Conservation (phyloP, 2,113 vertebrate genomes). For the Pyxicephalus adspersus region DNA sequence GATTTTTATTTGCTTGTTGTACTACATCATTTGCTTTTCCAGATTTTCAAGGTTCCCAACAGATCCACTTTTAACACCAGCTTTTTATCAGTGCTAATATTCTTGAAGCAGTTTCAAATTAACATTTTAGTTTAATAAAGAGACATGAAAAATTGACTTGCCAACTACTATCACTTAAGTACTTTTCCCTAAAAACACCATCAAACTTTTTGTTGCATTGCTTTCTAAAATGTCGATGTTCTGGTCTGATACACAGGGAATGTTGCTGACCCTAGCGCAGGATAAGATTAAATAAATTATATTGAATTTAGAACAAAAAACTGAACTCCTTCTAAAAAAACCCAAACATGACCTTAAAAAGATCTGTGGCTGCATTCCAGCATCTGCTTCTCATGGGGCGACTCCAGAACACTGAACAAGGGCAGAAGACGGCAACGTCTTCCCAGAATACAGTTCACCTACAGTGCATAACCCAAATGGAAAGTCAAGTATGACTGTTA, state of each 20-base stretch:
- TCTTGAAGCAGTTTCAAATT: too few relatives aligned
- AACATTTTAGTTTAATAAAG: too few relatives aligned
- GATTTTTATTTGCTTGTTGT: too few relatives aligned
- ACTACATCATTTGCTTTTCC: too few relatives aligned
- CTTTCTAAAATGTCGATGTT: background rate
- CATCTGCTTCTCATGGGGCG: conserved; percentile 15
- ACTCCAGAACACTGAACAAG: conserved; percentile 15
- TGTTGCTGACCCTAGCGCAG: background rate
- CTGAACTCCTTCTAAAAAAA: conserved; percentile 7
- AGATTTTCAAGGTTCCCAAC: too few relatives aligned
- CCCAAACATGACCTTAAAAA: conserved; percentile 25
- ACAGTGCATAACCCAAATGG: background rate
- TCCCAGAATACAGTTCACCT: conserved; percentile 18
- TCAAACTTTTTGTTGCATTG: background rate
- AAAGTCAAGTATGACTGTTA: background rate
- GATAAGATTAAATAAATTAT: background rate
- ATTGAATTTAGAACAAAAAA: background rate
- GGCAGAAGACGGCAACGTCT: conserved; percentile 9
- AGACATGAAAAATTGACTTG: too few relatives aligned
- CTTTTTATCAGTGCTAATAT: too few relatives aligned
- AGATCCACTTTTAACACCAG: too few relatives aligned
- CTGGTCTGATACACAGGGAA: background rate
- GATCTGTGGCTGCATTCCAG: conserved; percentile 13
- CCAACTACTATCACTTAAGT: too few relatives aligned
- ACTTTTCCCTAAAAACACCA: background rate